Percentiles rank a stretch among this genome's conserved stretches.
Conservation (phyloP, 2,113 vertebrate genomes). For the Sinocyclocheilus anshuiensis region DNA sequence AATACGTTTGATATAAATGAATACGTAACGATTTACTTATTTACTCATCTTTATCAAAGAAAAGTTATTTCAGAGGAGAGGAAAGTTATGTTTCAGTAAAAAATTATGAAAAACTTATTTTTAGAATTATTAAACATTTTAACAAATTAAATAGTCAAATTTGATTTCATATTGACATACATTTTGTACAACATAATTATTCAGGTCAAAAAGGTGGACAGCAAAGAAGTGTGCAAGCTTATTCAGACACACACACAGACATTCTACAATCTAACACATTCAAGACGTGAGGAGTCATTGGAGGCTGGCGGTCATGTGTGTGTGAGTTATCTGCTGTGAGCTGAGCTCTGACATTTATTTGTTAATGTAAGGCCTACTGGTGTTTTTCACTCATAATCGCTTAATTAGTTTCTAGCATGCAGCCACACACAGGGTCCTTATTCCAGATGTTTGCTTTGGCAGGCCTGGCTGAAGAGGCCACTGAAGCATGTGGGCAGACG, state of each 20-base stretch:
- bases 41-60: no score
- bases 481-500: constrained; percentile 53
- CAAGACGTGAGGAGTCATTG: neutral
- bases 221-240: neutral
- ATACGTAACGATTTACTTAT: no score
- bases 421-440: constrained; percentile 54
- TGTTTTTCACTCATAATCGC: constrained; percentile 59
- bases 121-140: no score
- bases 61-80: no score
- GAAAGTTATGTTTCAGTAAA: no score
- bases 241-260: neutral
- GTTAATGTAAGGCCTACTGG: constrained; percentile 59
- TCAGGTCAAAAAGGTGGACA: no score
- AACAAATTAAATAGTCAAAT: no score
- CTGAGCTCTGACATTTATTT: constrained; percentile 55
- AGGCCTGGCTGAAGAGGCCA: constrained; percentile 56
- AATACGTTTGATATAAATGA: no score
- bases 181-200: no score
- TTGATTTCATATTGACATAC: no score
- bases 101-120: no score
- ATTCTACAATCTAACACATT: neutral
- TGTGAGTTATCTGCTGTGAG: constrained; percentile 47
- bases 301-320: constrained; percentile 13
- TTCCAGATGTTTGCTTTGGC: constrained; percentile 60
- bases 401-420: constrained; percentile 58